Evolutionary conservation across 2,888 invertebrate species (phyloP), one percentile per base, ranked within the genome.

Genomic region (Notodonta ziczac): DNA sequence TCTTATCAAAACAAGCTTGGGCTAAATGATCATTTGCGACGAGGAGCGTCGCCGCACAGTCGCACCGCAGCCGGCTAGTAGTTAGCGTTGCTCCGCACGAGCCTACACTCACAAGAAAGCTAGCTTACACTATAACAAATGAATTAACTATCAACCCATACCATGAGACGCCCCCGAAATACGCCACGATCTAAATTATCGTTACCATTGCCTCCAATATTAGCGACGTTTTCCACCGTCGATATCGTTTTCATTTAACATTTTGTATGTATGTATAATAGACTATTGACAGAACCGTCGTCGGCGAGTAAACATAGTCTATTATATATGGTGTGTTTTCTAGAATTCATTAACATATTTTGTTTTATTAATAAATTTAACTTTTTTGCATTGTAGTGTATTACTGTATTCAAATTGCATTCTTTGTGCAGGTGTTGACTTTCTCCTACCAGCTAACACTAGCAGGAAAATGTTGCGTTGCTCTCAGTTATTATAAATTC

Each of bases 391-490:
- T 91, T 87, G 91, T 93, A 92, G 92, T 91, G 88, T 90, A 81
- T 81, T 81, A 82, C 85, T 88, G 86, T 91, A 88, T 88, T 86
- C 84, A 90, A 89, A 83, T 84, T 87, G 93, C 93, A 92, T 93
- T 92, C 83, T 92, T 91, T 93, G 93, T 93, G 90, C 91, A 93
- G 91, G 91, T 93, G 88, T 93, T 92, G 88, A 89, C 84, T 90
- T 92, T 91, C 90, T 89, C 87, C 92, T 89, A 89, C 88, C 88
- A 88, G 91, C 91, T 93, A 93, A 93, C 93, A 89, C 86, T 89
- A 90, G 93, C 93, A 93, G 90, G 91, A 92, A 93, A 93, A 93
- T 93, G 93, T 93, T 93, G 93, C 93, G 89, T 91, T 89, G 89
- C 88, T 90, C 87, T 88, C 83, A 82, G 83, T 83, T 86, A 80